A percentile compares a stretch with the other conserved stretches of the same genome.
Conservation (phyloP, 2,888 invertebrate genomes). For the Uloborus plumipes region DNA sequence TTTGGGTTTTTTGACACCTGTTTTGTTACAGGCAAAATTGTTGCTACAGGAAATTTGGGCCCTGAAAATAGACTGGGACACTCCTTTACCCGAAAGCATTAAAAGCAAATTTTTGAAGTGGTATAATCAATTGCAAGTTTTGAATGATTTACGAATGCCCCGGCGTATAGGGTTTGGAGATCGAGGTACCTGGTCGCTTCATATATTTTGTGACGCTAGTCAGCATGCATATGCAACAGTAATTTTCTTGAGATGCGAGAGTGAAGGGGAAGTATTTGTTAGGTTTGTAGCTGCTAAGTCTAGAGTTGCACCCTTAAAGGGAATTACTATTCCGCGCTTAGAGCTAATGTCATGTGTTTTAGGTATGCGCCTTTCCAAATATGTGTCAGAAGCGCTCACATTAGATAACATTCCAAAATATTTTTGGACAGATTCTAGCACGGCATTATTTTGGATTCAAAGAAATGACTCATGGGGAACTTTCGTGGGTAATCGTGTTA, state of each 20-base stretch:
- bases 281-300: not conserved
- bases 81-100: not conserved
- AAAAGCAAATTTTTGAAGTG: not conserved
- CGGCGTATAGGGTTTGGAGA: not conserved
- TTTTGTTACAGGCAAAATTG: not conserved
- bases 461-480: conserved; percentile 1
- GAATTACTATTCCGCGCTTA: conserved; percentile 4
- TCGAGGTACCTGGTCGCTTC: not conserved
- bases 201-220: conserved; percentile 14
- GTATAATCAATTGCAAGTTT: not conserved
- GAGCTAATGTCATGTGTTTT: conserved; percentile 1
- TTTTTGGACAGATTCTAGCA: not conserved
- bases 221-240: conserved; percentile 1
- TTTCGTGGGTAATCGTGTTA: conserved; percentile 1
- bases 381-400: conserved; percentile 1
- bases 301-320: not conserved
- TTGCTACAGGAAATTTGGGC: conserved; percentile 61
- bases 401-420: not conserved
- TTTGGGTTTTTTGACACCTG: not conserved
- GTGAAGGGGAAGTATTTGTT: not conserved
- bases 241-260: not conserved
- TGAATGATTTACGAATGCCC: not conserved
- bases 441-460: not conserved
- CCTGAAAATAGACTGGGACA: not conserved
- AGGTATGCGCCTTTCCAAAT: not conserved